Evolutionary conservation across 2,797 vertebrate genomes (phyloP), one percentile per base, ranked within the genome.

Genomic region (Thamnophis elegans): DNA sequence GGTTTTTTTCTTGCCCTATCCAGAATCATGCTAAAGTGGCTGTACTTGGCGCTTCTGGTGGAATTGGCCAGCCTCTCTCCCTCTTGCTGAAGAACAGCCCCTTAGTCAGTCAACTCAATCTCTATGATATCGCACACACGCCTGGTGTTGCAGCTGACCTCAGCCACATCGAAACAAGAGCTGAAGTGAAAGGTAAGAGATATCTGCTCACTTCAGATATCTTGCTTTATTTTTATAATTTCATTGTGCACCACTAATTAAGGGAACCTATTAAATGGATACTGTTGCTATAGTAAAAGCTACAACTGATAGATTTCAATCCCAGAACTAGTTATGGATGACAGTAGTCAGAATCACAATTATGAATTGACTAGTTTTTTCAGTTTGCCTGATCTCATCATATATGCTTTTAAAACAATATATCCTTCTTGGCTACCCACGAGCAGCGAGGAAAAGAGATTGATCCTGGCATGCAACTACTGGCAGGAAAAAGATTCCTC

Each of bases 11-110:
- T 12, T 55, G 2, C 18, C 16, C 86, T 10, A 36, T 89, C 51
- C 93, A 99, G 98, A 98, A 95, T 96, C 97, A 98, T 97, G 98
- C 99, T n/a, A 99, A 98, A 95, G 99, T 99, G 90, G 98, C 99
- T 0, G 99, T 99, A 93, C 98, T 99, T 0, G 99, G 99, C 25
- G 99, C 99, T 1, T 98, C 99, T 0, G 99, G 99, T 47, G 99
- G 99, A 53, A 99, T 99, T 16, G 99, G 99, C 89, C 99, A 99
- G 96, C 99, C 99, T 0, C 98, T 99, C 0, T 99, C 99, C 0
- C 98, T 99, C 78, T 98, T 99, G 0, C 97, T 99, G 93, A 99
- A 99, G 98, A 99, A 99, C 94, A 99, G 99, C 96, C 99, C 99
- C 0, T 95, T 99, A 96, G 98, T 99, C 95, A 99, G 98, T 94